Evolutionary conservation across 2,113 vertebrate species (phyloP).

Genomic region (Physeter macrocephalus): DNA sequence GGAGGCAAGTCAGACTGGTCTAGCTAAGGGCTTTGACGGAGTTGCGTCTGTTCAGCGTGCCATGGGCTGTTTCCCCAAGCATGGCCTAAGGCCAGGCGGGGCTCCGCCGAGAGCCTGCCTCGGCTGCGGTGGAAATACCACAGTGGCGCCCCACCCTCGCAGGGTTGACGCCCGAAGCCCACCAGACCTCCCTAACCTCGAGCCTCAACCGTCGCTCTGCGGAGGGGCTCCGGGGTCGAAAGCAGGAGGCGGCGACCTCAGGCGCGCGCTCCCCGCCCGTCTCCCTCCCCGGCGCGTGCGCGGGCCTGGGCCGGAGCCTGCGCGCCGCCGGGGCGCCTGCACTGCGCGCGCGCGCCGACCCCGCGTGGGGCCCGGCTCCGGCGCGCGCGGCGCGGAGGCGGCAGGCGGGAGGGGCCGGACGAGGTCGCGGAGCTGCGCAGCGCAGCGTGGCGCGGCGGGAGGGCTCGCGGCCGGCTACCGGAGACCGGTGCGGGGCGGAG

Average conservation of each 20-base stretch:
- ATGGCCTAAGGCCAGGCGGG: background rate
- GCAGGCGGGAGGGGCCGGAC: background rate
- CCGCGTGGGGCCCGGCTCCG: constrained; percentile 42
- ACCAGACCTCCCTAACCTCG: accelerated
- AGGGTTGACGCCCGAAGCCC: background rate
- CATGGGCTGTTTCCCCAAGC: background rate
- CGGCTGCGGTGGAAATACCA: background rate
- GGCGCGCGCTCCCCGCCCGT: background rate
- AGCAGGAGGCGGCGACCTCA: background rate
- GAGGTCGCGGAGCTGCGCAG: background rate
- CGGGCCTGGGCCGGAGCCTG: constrained; percentile 31
- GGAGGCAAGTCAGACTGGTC: background rate
- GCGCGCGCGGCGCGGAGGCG: constrained; percentile 40
- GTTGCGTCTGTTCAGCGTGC: background rate
- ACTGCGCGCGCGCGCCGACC: constrained; percentile 54
- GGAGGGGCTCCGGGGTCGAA: accelerated
- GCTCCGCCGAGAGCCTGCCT: background rate
- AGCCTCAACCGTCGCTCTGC: background rate
- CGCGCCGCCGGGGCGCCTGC: constrained; percentile 32
- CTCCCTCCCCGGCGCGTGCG: constrained; percentile 32
- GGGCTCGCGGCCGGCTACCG: background rate
- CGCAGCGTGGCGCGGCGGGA: background rate
- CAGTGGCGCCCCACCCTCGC: background rate
- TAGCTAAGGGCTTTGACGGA: background rate
- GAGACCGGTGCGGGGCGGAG: background rate